phyloP scores from a whole-genome alignment of 1,140 invertebrate genomes.

The Lasioglossum baleicum region DNA sequence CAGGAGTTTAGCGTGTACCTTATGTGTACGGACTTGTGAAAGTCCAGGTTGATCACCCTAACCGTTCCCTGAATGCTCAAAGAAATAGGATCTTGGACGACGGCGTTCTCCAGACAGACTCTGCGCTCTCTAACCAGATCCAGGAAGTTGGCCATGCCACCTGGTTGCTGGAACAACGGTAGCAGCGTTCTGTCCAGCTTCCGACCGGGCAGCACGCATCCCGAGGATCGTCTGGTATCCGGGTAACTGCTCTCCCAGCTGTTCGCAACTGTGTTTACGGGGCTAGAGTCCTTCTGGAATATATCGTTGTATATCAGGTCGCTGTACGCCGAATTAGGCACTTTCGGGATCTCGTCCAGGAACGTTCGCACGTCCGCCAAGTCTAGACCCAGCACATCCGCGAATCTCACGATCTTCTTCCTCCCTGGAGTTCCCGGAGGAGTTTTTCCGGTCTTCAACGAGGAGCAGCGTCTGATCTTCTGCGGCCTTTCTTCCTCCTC shows the following conservation, averaged over 20 bases:
- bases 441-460: conserved; percentile 94
- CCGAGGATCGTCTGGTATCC: conserved; percentile 29
- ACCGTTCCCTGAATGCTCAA: conserved; percentile 92
- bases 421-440: conserved; percentile 92
- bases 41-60: conserved; percentile 93
- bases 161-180: conserved; percentile 92
- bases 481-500: conserved; percentile 80
- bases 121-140: conserved; percentile 86
- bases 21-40: conserved; percentile 93
- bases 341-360: conserved; percentile 92
- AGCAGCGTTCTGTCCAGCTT: conserved; percentile 82
- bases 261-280: conserved; percentile 8
- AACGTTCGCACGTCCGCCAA: conserved; percentile 94
- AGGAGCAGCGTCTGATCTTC: conserved; percentile 88
- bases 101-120: conserved; percentile 92
- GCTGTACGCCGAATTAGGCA: conserved; percentile 91
- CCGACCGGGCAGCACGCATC: conserved; percentile 7
- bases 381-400: conserved; percentile 95
- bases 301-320: conserved; percentile 83
- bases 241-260: conserved; percentile 59
- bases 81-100: conserved; percentile 85
- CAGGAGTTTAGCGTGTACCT: conserved; percentile 93
- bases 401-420: conserved; percentile 97
- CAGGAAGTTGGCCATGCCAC: conserved; percentile 87
- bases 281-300: conserved; percentile 52